Evolutionary conservation across 2,888 invertebrate genomes (phyloP).

Genomic region (Conus canariensis): DNA sequence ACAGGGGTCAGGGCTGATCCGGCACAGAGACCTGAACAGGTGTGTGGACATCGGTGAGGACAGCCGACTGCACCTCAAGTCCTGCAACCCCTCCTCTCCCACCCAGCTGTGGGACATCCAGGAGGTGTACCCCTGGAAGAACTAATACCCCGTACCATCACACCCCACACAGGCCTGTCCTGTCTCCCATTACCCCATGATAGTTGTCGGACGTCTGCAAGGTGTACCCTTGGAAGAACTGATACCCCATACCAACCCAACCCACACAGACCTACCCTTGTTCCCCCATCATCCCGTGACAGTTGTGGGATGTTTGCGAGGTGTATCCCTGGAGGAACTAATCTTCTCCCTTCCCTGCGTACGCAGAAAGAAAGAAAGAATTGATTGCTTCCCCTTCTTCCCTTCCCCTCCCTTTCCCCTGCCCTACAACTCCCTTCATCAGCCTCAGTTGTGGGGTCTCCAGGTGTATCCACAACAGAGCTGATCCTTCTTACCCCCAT

Average conservation of each 20-base stretch:
- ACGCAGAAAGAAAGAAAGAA: too few species aligned
- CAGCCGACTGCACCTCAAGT: slow-evolving; percentile 87
- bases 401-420: too few species aligned
- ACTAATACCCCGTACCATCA: not conserved
- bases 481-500: too few species aligned
- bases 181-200: slow-evolving; percentile 69
- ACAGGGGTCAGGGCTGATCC: slow-evolving; percentile 65
- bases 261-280: too few species aligned
- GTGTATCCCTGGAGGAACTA: slow-evolving; percentile 78
- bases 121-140: slow-evolving; percentile 81
- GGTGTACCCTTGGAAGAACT: slow-evolving; percentile 60
- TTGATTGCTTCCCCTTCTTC: too few species aligned
- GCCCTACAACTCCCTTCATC: too few species aligned
- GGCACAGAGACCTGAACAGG: slow-evolving; percentile 62
- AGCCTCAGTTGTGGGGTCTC: too few species aligned
- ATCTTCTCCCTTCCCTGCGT: not conserved
- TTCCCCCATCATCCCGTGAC: slow-evolving; percentile 78
- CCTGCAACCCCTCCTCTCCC: slow-evolving; percentile 91
- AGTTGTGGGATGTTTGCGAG: slow-evolving; percentile 91
- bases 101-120: slow-evolving; percentile 94
- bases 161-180: too few species aligned
- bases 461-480: too few species aligned
- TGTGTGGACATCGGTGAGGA: slow-evolving; percentile 69
- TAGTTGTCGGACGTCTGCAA: slow-evolving; percentile 93
- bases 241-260: too few species aligned